Base-by-base conservation (phyloP, 2,113 vertebrate genomes). In the Balaenoptera acutorostrata region DNA sequence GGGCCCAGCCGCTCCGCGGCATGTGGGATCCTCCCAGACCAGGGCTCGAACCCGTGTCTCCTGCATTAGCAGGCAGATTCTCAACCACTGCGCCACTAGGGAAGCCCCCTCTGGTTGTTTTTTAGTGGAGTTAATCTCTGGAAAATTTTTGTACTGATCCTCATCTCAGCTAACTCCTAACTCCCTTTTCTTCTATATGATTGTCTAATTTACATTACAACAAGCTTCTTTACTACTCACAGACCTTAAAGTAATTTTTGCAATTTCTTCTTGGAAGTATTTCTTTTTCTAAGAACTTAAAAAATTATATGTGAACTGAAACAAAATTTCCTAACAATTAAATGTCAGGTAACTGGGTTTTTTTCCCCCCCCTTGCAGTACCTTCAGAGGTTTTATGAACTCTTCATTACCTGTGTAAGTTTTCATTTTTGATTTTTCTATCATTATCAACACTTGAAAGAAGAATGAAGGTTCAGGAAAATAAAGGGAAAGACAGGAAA, bases 391-490 rank as follows among this genome's bases (percentile, higher is more conserved):
- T 25, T 91, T 46, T n/a, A 3, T 20, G 17, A 92, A 64, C 0
- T 20, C 23, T 59, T 80, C 39, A 23, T 20, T 8, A 6, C 0
- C 78, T 90, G 83, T 36, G 96, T 98, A 96, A 98, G 96, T 97
- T 85, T 86, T 77, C 23, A 63, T 36, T 89, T 9, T 68, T 29
- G 11, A 33, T 25, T 89, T 81, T 92, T 41, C 0, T 15, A 25
- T 39, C 18, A 21, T 41, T 66, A 63, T 12, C 21, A 66, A 72
- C 44, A 64, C 46, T 66, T 31, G 18, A 81, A 44, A 41, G 46
- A 85, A 41, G n/a, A 84, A 9, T 5, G 25, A 46, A 55, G 2
- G 17, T 44, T 80, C 23, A 29, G 5, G 18, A 57, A 95, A 59
- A 68, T 21, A 44, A 72, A 29, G 41, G 14, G 52, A 57, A 90